Conservation (phyloP, 2,797 vertebrate species). For the Mallotus villosus region DNA sequence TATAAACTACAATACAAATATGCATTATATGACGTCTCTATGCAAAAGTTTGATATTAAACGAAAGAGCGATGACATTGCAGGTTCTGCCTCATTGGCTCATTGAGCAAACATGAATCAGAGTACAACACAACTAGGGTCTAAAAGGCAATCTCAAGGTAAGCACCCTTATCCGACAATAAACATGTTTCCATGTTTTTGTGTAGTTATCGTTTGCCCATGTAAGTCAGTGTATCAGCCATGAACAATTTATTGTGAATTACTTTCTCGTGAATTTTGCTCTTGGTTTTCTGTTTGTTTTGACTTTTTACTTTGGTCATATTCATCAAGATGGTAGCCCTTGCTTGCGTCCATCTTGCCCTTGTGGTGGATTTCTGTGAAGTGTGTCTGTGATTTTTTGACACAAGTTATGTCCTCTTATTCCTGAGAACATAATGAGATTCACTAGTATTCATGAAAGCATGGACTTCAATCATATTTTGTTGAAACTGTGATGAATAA, state of each 20-base stretch:
- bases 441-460: conserved; percentile 58
- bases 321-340: conserved; percentile 65
- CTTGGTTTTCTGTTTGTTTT: conserved; percentile 33
- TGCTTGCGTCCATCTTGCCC: conserved; percentile 72
- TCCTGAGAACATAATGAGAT: conserved; percentile 48
- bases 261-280: conserved; percentile 49
- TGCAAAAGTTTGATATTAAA: conserved; percentile 90
- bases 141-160: conserved; percentile 95
- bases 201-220: conserved; percentile 67
- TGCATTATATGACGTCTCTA: conserved; percentile 76
- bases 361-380: conserved; percentile 57
- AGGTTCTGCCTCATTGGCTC: conserved; percentile 99
- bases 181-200: conserved; percentile 66
- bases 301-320: conserved; percentile 51
- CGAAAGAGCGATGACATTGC: conserved; percentile 98
- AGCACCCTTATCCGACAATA: conserved; percentile 77
- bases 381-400: conserved; percentile 49
- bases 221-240: conserved; percentile 53
- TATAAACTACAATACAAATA: not conserved
- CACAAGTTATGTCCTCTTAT: conserved; percentile 58
- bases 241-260: conserved; percentile 51
- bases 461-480: conserved; percentile 60
- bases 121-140: conserved; percentile 99
- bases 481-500: conserved; percentile 40
- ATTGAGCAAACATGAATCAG: conserved; percentile 99